phyloP scores from a whole-genome alignment of 2,113 vertebrate species.

The Neopipo cinnamomea region DNA sequence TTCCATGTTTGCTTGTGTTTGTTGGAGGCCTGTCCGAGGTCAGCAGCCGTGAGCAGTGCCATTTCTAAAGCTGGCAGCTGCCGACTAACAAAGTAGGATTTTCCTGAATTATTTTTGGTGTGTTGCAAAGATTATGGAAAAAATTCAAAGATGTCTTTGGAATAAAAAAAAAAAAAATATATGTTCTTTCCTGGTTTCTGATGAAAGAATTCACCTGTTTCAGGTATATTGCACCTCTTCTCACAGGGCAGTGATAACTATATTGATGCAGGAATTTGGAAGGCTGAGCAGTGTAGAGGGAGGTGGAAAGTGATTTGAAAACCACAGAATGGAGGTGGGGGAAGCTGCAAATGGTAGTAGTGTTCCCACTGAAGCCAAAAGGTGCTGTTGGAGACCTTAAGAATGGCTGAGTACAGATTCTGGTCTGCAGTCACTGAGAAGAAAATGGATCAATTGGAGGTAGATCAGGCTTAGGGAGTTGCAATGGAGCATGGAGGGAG shows the following conservation, averaged over 20 bases:
- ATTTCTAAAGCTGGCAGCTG: background rate
- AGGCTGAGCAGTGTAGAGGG: background rate
- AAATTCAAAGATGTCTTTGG: background rate
- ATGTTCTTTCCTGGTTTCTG: background rate
- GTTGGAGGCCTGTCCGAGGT: background rate
- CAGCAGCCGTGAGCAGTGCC: background rate
- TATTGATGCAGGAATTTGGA: background rate
- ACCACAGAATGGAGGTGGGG: background rate
- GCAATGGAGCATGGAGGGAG: background rate
- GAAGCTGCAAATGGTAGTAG: background rate
- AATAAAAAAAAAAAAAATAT: background rate
- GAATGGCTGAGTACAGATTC: background rate
- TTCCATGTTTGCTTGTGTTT: background rate
- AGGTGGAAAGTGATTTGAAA: background rate
- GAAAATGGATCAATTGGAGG: background rate
- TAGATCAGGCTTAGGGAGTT: background rate
- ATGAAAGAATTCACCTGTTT: background rate
- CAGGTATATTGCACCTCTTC: background rate
- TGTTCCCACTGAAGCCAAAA: background rate
- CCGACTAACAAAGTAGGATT: background rate
- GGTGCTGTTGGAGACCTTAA: rapidly evolving
- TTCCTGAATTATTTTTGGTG: background rate
- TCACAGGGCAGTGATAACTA: background rate
- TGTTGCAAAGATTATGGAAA: background rate
- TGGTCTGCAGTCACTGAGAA: background rate